Conservation (phyloP, 1,140 invertebrate species). For the Adoxophyes honmai region DNA sequence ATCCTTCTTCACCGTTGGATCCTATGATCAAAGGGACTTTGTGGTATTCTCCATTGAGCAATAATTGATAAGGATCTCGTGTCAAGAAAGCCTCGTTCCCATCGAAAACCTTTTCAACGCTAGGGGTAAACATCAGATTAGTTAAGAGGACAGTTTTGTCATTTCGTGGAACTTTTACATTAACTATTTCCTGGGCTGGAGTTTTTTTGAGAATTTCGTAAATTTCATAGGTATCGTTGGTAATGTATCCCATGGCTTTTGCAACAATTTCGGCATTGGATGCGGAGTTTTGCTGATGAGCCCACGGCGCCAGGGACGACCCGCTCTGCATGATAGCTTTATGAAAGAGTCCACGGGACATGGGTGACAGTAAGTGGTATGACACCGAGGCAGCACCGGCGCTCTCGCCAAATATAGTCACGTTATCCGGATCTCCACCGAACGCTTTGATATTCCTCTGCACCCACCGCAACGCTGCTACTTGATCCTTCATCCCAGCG, state of each 20-base stretch:
- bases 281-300: conserved; percentile 44
- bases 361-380: conserved; percentile 73
- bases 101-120: conserved; percentile 14
- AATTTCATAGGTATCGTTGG: conserved; percentile 43
- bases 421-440: conserved; percentile 66
- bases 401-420: conserved; percentile 74
- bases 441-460: conserved; percentile 62
- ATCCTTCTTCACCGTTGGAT: conserved; percentile 19
- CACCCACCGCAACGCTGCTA: conserved; percentile 68
- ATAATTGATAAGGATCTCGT: conserved; percentile 10
- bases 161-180: conserved; percentile 1
- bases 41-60: conserved; percentile 14
- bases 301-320: conserved; percentile 63
- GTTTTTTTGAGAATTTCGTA: conserved; percentile 47
- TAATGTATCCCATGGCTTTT: conserved; percentile 40
- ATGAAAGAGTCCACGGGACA: conserved; percentile 76
- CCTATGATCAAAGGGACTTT: conserved; percentile 26
- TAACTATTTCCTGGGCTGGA: conserved; percentile 33
- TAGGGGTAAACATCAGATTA: conserved; percentile 7
- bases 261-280: conserved; percentile 47
- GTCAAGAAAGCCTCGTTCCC: conserved; percentile 20
- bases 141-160: neutral
- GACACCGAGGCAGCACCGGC: conserved; percentile 71
- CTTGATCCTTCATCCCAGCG: conserved; percentile 72
- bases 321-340: conserved; percentile 79